Evolutionary conservation across 2,797 vertebrate species (phyloP), one percentile per base, ranked within the genome.

Genomic region (Sebastolobus altivelis): DNA sequence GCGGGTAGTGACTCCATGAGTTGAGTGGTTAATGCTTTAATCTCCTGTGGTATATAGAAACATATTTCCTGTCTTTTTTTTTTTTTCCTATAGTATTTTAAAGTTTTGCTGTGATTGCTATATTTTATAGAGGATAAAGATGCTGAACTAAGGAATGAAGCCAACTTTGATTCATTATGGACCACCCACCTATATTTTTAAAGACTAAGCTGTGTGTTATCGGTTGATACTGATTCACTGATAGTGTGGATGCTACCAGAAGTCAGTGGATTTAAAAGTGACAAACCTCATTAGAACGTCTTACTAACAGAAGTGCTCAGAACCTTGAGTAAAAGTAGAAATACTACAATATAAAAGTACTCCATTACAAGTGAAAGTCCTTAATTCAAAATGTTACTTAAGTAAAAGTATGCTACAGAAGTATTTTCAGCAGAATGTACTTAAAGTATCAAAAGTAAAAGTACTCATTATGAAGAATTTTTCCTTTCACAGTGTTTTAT

Each of bases 11-110:
- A 76, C 75, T 87, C 80, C 35, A 49, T 72, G 37, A 81, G 31
- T 68, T 65, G 56, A 79, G 70, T 52, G 72, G 40, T 38, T 69
- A 20, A 74, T 73, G 33, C 79, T 77, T 70, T 79, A 79, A 89
- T 75, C 78, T 79, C 18, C 59, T 56, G 37, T 16, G 52, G 38
- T 56, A 71, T 78, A 73, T 37, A 60, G 59, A 72, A 22, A 58
- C n/a, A 75, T 59, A 52, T 13, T 63, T 35, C 10, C 4, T n/a
- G 43, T 46, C 31, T 22, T 25, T 1, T 60, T 20, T 63, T 63
- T 61, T 35, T 12, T 61, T 22, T 22, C n/a, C 35, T 25, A 25
- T 63, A 63, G 29, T 9, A 35, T 38, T 65, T 0, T 25, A 40
- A 27, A 25, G 13, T 65, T 16, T 16, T 27, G 58, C 56, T 31